Conservation (phyloP, 2,113 vertebrate genomes). For the Malurus cyaneus region DNA sequence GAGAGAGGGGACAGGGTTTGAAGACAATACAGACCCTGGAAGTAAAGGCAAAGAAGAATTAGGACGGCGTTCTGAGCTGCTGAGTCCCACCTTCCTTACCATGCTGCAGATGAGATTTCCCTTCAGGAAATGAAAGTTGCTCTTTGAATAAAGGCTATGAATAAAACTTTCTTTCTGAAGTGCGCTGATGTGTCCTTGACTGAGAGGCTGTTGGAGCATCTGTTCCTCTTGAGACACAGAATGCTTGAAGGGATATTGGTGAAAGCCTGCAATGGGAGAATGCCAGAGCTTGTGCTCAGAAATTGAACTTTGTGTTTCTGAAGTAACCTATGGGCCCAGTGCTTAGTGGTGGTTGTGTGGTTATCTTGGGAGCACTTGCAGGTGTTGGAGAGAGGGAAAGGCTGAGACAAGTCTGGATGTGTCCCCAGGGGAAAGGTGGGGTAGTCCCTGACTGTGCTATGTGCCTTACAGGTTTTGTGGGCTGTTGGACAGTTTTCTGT, state of each 20-base stretch:
- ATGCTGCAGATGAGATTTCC: neutral
- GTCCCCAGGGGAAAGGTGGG: neutral
- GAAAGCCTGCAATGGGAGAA: neutral
- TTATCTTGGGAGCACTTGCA: neutral
- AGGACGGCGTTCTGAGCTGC: neutral
- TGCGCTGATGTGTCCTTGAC: neutral
- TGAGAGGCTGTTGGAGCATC: neutral
- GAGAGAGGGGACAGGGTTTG: neutral
- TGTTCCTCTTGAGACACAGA: neutral
- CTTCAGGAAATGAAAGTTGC: neutral
- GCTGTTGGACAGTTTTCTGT: neutral
- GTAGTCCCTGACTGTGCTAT: rapidly evolving
- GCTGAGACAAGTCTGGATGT: neutral
- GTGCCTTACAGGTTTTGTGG: neutral
- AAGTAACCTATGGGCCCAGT: neutral
- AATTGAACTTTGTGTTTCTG: neutral
- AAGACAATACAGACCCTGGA: neutral
- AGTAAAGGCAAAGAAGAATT: neutral
- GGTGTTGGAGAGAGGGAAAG: neutral
- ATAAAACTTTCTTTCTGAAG: neutral
- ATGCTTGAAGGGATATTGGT: neutral
- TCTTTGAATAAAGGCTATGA: neutral
- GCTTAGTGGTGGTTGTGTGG: neutral
- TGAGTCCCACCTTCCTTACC: neutral
- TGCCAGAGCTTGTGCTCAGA: neutral